Percentiles rank a stretch among this genome's conserved stretches.
phyloP scores from a whole-genome alignment of 2,113 vertebrate genomes.

The Willisornis vidua region DNA sequence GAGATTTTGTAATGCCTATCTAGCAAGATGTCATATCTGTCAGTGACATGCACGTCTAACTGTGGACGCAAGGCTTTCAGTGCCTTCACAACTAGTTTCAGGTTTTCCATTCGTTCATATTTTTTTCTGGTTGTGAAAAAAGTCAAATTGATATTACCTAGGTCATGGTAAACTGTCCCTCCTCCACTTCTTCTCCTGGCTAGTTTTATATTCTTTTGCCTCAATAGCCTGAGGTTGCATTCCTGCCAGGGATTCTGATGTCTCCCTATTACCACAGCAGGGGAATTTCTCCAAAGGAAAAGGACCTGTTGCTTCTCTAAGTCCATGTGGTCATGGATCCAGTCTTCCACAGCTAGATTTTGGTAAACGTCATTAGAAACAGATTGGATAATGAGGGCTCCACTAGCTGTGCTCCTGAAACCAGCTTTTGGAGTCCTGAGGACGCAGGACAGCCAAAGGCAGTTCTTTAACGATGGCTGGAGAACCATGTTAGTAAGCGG shows the following conservation, averaged over 20 bases:
- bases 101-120: slow-evolving; percentile 87
- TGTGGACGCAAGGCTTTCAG: slow-evolving; percentile 78
- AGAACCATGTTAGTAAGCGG: slow-evolving; percentile 54
- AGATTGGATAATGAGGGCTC: slow-evolving; percentile 83
- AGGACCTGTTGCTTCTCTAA: slow-evolving; percentile 79
- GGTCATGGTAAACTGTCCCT: slow-evolving; percentile 92
- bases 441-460: slow-evolving; percentile 36
- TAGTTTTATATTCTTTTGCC: slow-evolving; percentile 79
- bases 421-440: slow-evolving; percentile 53
- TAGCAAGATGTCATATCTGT: slow-evolving; percentile 87
- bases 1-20: slow-evolving; percentile 89
- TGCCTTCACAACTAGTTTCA: slow-evolving; percentile 83
- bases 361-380: slow-evolving; percentile 84
- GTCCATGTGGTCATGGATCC: slow-evolving; percentile 89
- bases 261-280: slow-evolving; percentile 90
- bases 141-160: slow-evolving; percentile 95
- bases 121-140: slow-evolving; percentile 89
- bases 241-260: slow-evolving; percentile 98
- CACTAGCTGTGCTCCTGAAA: slow-evolving; percentile 57
- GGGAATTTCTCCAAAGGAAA: slow-evolving; percentile 89
- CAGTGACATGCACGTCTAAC: slow-evolving; percentile 82
- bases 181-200: slow-evolving; percentile 93
- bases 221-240: slow-evolving; percentile 83
- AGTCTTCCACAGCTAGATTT: slow-evolving; percentile 94
- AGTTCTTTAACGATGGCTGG: slow-evolving; percentile 63